Conservation (phyloP, 2,113 vertebrate species). For the Amphilophus citrinellus region DNA sequence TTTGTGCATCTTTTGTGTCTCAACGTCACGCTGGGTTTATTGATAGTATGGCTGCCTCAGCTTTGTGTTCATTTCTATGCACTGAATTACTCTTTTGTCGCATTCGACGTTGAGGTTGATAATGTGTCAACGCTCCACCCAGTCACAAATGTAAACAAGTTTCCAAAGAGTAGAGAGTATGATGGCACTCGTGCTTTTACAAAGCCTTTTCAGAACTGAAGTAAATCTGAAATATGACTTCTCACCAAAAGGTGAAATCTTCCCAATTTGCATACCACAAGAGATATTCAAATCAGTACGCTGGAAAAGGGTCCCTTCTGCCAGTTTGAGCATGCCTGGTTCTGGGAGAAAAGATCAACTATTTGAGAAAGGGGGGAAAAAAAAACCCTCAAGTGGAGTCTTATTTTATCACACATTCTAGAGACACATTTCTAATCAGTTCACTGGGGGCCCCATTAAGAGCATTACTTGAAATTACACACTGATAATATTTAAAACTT, state of each 20-base stretch:
- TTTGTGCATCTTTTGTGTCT: slow-evolving; percentile 69
- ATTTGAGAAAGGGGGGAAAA: no score
- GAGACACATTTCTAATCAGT: not conserved
- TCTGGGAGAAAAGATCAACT: not conserved
- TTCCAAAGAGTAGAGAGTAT: not conserved
- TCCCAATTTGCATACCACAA: slow-evolving; percentile 63
- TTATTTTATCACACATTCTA: not conserved
- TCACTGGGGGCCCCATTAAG: not conserved
- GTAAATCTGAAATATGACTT: slow-evolving; percentile 26
- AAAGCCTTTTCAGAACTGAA: not conserved
- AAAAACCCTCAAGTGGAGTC: no score
- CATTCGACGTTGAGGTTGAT: slow-evolving; percentile 32
- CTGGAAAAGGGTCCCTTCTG: slow-evolving; percentile 5
- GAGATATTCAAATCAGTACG: slow-evolving; percentile 66
- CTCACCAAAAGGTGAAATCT: slow-evolving; percentile 9
- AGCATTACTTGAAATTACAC: not conserved
- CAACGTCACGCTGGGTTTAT: slow-evolving; percentile 36
- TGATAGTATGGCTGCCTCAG: slow-evolving; percentile 42
- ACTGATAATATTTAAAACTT: not conserved
- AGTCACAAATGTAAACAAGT: slow-evolving; percentile 50
- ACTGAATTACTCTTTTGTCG: slow-evolving; percentile 54
- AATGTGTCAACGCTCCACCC: slow-evolving; percentile 46
- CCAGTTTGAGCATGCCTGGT: slow-evolving; percentile 47
- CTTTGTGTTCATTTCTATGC: slow-evolving; percentile 49
- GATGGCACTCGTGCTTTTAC: slow-evolving; percentile 26